These are phyloP conservation scores for Archegozetes longisetosus DNA, from an alignment of 1,140 invertebrate species.

Conservation along the genomic window DNA sequence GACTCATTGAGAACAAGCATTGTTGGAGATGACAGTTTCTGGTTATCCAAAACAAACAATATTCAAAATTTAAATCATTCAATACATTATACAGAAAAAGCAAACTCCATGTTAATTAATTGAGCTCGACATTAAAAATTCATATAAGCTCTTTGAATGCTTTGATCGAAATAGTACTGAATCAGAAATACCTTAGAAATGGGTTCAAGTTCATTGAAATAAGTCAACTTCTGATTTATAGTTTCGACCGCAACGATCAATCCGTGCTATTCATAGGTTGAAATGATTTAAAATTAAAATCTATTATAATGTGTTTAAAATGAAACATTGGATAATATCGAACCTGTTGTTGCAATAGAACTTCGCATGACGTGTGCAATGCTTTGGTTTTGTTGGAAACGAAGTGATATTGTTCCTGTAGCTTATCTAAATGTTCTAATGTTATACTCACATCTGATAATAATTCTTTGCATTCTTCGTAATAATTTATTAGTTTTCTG, in stretches of 20 bases:
- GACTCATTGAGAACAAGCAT: slow-evolving; percentile 62
- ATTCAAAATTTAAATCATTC: background rate
- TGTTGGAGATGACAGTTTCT: slow-evolving; percentile 54
- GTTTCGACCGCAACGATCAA: slow-evolving; percentile 57
- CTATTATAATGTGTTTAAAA: background rate
- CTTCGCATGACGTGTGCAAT: slow-evolving; percentile 71
- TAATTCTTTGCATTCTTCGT: background rate
- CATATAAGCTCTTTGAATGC: too few relatives aligned
- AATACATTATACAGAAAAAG: background rate
- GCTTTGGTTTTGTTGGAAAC: slow-evolving; percentile 80
- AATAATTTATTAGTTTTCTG: slow-evolving; percentile 8
- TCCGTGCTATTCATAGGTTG: too few relatives aligned
- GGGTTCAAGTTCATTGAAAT: slow-evolving; percentile 67
- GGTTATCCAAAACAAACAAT: slow-evolving; percentile 18
- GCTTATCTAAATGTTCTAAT: slow-evolving; percentile 46
- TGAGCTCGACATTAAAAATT: too few relatives aligned
- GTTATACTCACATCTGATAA: slow-evolving; percentile 45
- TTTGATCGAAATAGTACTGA: too few relatives aligned
- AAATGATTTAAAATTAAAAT: slow-evolving; percentile 24
- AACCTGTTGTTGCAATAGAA: slow-evolving; percentile 66
- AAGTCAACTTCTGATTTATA: slow-evolving; percentile 59
- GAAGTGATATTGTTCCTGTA: slow-evolving; percentile 59
- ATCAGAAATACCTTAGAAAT: slow-evolving; percentile 47
- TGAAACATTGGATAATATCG: slow-evolving; percentile 7
- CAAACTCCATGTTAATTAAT: too few relatives aligned